Conservation (phyloP, 2,797 vertebrate genomes). For the Knipowitschia caucasica region DNA sequence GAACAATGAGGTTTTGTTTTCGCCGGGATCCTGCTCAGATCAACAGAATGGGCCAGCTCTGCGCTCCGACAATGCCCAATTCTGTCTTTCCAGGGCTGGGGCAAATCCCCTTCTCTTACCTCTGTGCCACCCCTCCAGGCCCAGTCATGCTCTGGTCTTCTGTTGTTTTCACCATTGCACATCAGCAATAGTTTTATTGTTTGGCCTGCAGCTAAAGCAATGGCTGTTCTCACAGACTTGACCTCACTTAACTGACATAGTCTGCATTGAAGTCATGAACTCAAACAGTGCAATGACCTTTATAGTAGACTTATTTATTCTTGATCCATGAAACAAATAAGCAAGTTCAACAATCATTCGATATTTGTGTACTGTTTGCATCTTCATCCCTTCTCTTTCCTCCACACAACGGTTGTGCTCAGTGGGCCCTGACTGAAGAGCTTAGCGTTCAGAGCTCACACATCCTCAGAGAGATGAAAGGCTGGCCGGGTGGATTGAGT, state of each 20-base stretch:
- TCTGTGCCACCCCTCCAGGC: conserved; percentile 25
- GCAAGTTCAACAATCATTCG: not conserved
- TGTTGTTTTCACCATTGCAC: not conserved
- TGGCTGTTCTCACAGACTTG: not conserved
- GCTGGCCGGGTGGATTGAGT: conserved; percentile 53
- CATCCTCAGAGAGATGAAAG: conserved; percentile 61
- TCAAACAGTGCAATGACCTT: not conserved
- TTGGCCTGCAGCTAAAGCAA: not conserved
- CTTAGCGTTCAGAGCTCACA: conserved; percentile 71
- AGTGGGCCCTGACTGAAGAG: conserved; percentile 62
- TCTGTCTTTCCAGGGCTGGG: conserved; percentile 80
- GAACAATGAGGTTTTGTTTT: conserved; percentile 99
- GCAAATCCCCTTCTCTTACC: conserved; percentile 33
- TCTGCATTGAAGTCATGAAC: not conserved
- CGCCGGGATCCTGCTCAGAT: conserved; percentile 98
- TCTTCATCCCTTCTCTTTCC: conserved; percentile 20
- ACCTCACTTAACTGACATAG: not conserved
- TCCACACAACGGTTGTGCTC: conserved; percentile 49
- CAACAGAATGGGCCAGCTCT: conserved; percentile 79
- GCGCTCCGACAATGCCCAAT: conserved; percentile 87
- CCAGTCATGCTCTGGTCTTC: conserved; percentile 11
- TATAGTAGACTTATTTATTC: no score
- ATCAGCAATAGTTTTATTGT: conserved; percentile 1
- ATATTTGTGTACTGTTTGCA: not conserved
- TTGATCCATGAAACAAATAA: no score